Evolutionary conservation across 1,140 invertebrate genomes (phyloP).

Genomic region (Helicorthomorpha holstii): DNA sequence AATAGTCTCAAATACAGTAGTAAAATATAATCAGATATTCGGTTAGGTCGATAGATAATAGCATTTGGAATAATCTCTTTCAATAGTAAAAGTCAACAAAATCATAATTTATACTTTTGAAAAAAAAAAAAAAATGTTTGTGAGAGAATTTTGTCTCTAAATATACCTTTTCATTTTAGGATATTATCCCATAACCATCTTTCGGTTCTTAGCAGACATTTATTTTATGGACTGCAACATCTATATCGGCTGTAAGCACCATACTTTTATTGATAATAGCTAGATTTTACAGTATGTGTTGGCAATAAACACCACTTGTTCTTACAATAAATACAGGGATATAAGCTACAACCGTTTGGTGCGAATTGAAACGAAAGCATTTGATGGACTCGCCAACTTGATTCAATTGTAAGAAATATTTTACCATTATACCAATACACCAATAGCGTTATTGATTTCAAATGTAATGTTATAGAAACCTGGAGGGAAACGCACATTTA

Average conservation of each 20-base stretch:
- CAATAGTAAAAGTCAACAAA: no score
- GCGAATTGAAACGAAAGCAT: slow-evolving; percentile 9
- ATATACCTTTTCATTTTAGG: no score
- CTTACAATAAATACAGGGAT: slow-evolving; percentile 12
- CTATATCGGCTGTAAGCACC: slow-evolving; percentile 17
- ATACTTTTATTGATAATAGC: no score
- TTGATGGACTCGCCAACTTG: slow-evolving; percentile 1
- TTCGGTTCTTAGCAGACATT: slow-evolving; percentile 11
- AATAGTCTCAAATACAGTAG: no score
- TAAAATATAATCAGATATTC: no score
- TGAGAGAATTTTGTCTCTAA: no score
- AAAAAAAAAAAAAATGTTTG: no score
- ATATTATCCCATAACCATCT: slow-evolving; percentile 17
- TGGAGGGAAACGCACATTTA: slow-evolving; percentile 1
- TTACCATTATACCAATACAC: not conserved
- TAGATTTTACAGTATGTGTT: no score
- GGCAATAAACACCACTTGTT: not conserved
- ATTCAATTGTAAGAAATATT: not conserved
- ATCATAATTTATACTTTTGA: no score
- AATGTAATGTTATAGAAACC: not conserved
- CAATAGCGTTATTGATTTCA: not conserved
- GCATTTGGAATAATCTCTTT: no score
- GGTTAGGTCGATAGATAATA: no score
- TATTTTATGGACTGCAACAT: slow-evolving; percentile 17
- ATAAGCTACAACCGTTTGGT: slow-evolving; percentile 15